Percentiles rank a stretch among this genome's conserved stretches.
These are phyloP conservation scores for Tortrix viridana DNA, from an alignment of 2,888 invertebrate species.

Conservation along the genomic window DNA sequence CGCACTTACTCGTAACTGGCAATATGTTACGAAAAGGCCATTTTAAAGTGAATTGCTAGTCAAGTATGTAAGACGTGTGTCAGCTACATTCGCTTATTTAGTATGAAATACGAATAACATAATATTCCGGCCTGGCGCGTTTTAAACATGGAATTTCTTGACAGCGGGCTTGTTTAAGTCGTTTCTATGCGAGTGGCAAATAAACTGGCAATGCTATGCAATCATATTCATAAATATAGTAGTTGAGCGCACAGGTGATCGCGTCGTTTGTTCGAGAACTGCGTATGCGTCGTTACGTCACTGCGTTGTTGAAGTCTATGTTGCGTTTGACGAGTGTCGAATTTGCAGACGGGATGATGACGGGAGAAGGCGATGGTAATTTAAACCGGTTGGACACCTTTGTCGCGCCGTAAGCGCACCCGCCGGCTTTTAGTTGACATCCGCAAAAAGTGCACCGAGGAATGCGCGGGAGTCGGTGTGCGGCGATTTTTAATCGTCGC, in stretches of 20 bases:
- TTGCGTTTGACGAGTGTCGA: constrained; percentile 77
- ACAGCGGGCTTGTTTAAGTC: constrained; percentile 31
- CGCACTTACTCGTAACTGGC: constrained; percentile 5
- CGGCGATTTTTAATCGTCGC: constrained; percentile 65
- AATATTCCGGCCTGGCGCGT: constrained; percentile 23
- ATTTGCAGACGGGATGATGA: constrained; percentile 80
- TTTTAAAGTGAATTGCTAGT: constrained; percentile 20
- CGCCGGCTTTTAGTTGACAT: constrained; percentile 79
- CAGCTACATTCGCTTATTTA: constrained; percentile 19
- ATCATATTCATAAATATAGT: constrained; percentile 50
- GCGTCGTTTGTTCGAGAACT: constrained; percentile 49
- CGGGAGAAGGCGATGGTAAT: constrained; percentile 68
- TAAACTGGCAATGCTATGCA: constrained; percentile 40
- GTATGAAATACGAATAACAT: constrained; percentile 31
- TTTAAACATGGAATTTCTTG: constrained; percentile 29
- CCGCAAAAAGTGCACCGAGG: constrained; percentile 78
- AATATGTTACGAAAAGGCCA: constrained; percentile 14
- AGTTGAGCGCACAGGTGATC: constrained; percentile 43
- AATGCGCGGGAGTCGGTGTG: constrained; percentile 65
- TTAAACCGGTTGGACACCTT: constrained; percentile 80
- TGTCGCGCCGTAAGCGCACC: constrained; percentile 62
- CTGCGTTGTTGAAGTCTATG: constrained; percentile 45
- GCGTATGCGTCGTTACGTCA: constrained; percentile 45
- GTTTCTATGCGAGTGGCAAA: constrained; percentile 35
- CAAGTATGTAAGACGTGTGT: constrained; percentile 1